Evolutionary conservation across 2,888 invertebrate genomes (phyloP).

Genomic region (Pterostichus madidus): DNA sequence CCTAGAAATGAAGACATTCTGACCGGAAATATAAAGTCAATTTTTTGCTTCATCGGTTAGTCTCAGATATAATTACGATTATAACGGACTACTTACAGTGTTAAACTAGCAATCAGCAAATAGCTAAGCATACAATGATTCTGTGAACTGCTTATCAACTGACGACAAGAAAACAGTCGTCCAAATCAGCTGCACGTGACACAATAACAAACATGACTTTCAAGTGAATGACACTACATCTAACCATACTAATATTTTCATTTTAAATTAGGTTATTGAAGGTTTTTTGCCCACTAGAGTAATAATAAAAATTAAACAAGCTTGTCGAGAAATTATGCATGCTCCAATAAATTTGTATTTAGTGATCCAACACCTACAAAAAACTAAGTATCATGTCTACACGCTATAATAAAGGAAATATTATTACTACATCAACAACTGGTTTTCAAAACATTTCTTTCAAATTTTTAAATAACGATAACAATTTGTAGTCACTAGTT

Average conservation of each 20-base stretch:
- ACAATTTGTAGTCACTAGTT: no score
- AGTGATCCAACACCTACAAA: slow-evolving; percentile 11
- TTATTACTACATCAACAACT: not conserved
- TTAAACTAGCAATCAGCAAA: not conserved
- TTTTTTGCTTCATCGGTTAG: not conserved
- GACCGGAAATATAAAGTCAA: slow-evolving; percentile 8
- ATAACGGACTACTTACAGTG: not conserved
- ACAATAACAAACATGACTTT: slow-evolving; percentile 18
- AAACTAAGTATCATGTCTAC: not conserved
- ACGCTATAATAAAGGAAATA: not conserved
- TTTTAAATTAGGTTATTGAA: slow-evolving; percentile 28
- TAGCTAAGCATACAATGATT: not conserved
- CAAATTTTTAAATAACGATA: no score
- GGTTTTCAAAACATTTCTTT: no score
- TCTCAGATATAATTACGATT: not conserved
- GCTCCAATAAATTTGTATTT: slow-evolving; percentile 27
- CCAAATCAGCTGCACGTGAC: slow-evolving; percentile 10
- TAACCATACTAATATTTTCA: slow-evolving; percentile 41
- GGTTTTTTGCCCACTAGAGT: slow-evolving; percentile 11
- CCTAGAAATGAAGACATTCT: slow-evolving; percentile 17
- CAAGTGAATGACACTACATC: slow-evolving; percentile 21
- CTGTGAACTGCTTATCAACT: slow-evolving; percentile 27
- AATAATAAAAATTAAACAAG: slow-evolving; percentile 35
- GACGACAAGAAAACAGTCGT: slow-evolving; percentile 11
- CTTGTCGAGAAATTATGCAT: slow-evolving; percentile 13